Conservation (phyloP, 2,888 invertebrate genomes). For the Cerastis rubricosa region DNA sequence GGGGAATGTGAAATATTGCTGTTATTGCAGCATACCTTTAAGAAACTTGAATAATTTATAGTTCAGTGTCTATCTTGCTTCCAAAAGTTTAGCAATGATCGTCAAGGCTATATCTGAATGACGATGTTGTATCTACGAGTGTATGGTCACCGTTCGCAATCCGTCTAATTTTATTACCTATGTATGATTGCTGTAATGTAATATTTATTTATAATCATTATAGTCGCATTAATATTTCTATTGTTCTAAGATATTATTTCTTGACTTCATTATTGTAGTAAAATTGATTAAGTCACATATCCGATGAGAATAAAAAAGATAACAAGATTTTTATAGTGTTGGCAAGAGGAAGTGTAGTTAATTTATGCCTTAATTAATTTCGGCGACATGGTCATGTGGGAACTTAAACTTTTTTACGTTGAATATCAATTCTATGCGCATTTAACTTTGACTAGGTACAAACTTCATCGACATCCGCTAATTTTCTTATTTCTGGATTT, state of each 20-base stretch:
- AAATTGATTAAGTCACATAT: constrained; percentile 18
- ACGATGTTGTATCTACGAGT: constrained; percentile 27
- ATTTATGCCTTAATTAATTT: neutral
- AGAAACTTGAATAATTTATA: constrained; percentile 49
- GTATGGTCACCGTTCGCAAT: constrained; percentile 29
- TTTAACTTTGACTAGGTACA: neutral
- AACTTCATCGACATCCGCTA: neutral
- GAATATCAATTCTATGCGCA: neutral
- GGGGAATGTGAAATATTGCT: constrained; percentile 35
- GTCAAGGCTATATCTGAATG: constrained; percentile 35
- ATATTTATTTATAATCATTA: constrained; percentile 53
- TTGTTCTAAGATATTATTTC: constrained; percentile 48
- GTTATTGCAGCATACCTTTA: constrained; percentile 42
- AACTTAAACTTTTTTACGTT: neutral
- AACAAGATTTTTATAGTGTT: neutral
- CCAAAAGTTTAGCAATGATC: constrained; percentile 45
- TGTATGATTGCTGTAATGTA: constrained; percentile 38
- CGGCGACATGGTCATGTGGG: neutral
- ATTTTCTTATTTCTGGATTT: neutral
- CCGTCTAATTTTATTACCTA: constrained; percentile 33
- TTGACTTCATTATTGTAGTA: constrained; percentile 16
- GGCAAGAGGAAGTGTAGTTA: neutral
- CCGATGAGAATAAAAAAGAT: constrained; percentile 11
- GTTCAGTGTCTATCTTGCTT: constrained; percentile 14
- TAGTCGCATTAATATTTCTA: constrained; percentile 42